Percentiles rank a stretch among this genome's conserved stretches.
Conservation (phyloP, 2,113 vertebrate species). For the Diphyllodes magnificus region DNA sequence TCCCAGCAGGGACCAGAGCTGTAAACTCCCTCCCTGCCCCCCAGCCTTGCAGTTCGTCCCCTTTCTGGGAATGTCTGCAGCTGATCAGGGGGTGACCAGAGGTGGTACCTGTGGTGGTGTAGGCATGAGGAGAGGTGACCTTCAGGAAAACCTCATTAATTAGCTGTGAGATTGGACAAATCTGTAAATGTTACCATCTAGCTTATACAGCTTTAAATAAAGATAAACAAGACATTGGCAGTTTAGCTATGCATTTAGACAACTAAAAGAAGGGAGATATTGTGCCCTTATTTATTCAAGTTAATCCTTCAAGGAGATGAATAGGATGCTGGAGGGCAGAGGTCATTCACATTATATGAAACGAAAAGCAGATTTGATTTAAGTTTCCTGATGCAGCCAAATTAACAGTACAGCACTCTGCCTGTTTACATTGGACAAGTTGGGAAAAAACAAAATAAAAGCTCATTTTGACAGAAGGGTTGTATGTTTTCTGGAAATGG, state of each 20-base stretch:
- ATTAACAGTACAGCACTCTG: neutral
- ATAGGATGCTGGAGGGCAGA: neutral
- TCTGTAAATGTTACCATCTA: neutral
- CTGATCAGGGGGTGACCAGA: neutral
- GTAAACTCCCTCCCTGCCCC: neutral
- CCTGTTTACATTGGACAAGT: neutral
- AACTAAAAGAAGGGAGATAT: neutral
- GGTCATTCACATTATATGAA: neutral
- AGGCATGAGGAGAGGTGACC: neutral
- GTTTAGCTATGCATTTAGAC: fast-evolving
- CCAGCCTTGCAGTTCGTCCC: neutral
- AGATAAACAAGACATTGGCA: neutral
- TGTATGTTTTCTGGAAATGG: neutral
- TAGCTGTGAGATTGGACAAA: neutral
- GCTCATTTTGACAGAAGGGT: neutral
- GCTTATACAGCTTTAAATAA: neutral
- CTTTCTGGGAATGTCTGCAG: neutral
- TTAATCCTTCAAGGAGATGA: neutral
- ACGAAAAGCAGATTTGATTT: neutral
- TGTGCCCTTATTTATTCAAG: neutral
- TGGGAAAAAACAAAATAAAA: neutral
- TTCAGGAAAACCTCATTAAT: neutral
- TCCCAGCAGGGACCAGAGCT: neutral
- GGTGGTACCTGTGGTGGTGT: neutral
- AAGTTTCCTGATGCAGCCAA: neutral